These are phyloP conservation scores for Selenia dentaria DNA, from an alignment of 2,888 invertebrate species.

Conservation along the genomic window DNA sequence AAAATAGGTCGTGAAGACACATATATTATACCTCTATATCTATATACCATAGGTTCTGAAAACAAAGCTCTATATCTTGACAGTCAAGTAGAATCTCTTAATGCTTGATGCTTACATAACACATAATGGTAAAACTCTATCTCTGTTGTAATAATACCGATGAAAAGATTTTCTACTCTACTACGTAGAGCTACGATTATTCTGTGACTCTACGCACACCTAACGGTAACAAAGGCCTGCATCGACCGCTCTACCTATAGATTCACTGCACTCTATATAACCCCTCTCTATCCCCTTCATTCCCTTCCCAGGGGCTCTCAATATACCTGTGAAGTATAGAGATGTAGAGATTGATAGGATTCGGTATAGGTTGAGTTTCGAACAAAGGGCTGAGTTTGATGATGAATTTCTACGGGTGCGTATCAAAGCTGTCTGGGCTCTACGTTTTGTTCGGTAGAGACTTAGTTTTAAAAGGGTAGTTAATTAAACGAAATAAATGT, in stretches of 20 bases:
- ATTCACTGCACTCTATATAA: conserved; percentile 35
- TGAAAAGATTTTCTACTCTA: no score
- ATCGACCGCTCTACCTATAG: conserved; percentile 50
- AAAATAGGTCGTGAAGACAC: no score
- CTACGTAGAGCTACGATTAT: no score
- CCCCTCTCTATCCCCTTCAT: conserved; percentile 23
- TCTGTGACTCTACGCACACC: conserved; percentile 20
- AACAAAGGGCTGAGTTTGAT: conserved; percentile 12
- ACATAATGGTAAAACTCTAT: no score
- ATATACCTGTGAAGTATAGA: conserved; percentile 14
- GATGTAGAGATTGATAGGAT: conserved; percentile 13
- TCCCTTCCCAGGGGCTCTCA: conserved; percentile 27
- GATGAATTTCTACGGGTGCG: conserved; percentile 7
- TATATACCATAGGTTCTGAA: no score
- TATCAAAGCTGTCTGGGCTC: not conserved
- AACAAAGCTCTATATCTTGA: no score
- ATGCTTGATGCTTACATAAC: no score
- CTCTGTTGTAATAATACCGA: no score
- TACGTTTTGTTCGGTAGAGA: not conserved
- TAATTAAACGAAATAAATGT: no score
- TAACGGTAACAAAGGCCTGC: conserved; percentile 63
- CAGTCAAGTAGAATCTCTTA: no score
- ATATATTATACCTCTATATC: no score
- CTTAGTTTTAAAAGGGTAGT: no score
- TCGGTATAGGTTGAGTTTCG: conserved; percentile 1